Conservation (phyloP, 2,888 invertebrate genomes). For the Trichopria drosophilae region DNA sequence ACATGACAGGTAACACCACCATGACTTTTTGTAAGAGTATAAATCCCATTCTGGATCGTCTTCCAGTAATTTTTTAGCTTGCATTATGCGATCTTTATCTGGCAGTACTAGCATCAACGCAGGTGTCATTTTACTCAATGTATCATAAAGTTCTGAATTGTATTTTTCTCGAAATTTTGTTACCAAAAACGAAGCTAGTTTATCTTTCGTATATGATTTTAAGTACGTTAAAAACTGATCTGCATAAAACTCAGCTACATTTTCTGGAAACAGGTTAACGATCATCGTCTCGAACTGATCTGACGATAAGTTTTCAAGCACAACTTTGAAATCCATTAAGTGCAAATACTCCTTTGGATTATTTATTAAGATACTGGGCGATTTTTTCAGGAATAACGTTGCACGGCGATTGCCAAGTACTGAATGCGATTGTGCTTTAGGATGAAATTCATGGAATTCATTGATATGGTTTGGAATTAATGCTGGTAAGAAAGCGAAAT, state of each 20-base stretch:
- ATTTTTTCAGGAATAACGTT: constrained; percentile 41
- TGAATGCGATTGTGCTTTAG: constrained; percentile 3
- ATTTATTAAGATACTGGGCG: constrained; percentile 33
- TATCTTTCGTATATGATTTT: constrained; percentile 38
- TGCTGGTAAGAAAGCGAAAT: constrained; percentile 35
- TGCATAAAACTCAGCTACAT: constrained; percentile 21
- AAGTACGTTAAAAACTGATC: constrained; percentile 32
- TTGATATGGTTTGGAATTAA: constrained; percentile 42
- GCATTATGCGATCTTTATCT: constrained; percentile 37
- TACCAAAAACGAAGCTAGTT: constrained; percentile 33
- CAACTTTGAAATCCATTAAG: constrained; percentile 39
- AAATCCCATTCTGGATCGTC: constrained; percentile 6
- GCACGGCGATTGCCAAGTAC: constrained; percentile 40
- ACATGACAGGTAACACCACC: constrained; percentile 46
- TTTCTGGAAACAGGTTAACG: constrained; percentile 36
- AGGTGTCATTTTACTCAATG: constrained; percentile 27
- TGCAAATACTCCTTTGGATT: constrained; percentile 38
- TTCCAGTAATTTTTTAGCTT: constrained; percentile 42
- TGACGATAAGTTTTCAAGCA: constrained; percentile 31
- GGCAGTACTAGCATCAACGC: constrained; percentile 40
- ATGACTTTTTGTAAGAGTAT: constrained; percentile 19
- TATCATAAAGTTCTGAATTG: constrained; percentile 31
- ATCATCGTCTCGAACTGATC: constrained; percentile 44
- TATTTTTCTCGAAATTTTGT: constrained; percentile 42
- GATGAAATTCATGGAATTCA: constrained; percentile 32